Percentiles rank a stretch among this genome's conserved stretches.
Evolutionary conservation across 2,797 vertebrate species (phyloP).

Genomic region (Percopsis omiscomaycus): DNA sequence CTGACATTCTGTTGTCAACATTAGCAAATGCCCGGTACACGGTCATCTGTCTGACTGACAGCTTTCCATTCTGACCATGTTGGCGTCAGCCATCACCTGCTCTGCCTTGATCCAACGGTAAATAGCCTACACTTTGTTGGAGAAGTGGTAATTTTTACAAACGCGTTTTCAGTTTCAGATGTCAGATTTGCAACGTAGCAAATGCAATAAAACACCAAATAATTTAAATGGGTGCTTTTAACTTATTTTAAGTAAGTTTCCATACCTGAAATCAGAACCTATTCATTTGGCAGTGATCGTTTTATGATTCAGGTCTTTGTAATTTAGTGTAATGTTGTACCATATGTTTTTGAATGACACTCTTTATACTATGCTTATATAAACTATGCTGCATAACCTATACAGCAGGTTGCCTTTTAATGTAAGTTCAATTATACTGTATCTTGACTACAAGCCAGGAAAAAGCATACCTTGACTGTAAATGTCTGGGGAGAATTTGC

Average conservation of each 20-base stretch:
- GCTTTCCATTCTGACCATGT: constrained; percentile 36
- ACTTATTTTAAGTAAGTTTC: neutral
- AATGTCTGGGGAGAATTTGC: constrained; percentile 31
- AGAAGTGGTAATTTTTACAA: constrained; percentile 17
- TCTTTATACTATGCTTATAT: too few species aligned
- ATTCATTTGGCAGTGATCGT: neutral
- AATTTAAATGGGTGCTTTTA: too few species aligned
- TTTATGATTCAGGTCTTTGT: too few species aligned
- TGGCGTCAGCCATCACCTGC: neutral
- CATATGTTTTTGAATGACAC: too few species aligned
- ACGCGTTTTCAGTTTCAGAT: constrained; percentile 20
- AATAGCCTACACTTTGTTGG: neutral
- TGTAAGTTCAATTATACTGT: too few species aligned
- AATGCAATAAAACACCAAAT: too few species aligned
- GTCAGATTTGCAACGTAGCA: constrained; percentile 18
- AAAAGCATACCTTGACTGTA: constrained; percentile 7
- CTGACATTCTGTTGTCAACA: constrained; percentile 50
- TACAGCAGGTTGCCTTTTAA: too few species aligned
- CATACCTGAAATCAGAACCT: neutral
- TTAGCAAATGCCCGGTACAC: constrained; percentile 32
- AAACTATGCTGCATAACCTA: neutral
- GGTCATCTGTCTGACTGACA: constrained; percentile 55
- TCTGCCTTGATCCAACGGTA: neutral
- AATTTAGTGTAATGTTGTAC: too few species aligned
- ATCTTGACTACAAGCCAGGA: neutral